Evolutionary conservation across 37 sponge, comb jelly and placozoan species (phyloP).

Genomic region (Beroe forskalii): DNA sequence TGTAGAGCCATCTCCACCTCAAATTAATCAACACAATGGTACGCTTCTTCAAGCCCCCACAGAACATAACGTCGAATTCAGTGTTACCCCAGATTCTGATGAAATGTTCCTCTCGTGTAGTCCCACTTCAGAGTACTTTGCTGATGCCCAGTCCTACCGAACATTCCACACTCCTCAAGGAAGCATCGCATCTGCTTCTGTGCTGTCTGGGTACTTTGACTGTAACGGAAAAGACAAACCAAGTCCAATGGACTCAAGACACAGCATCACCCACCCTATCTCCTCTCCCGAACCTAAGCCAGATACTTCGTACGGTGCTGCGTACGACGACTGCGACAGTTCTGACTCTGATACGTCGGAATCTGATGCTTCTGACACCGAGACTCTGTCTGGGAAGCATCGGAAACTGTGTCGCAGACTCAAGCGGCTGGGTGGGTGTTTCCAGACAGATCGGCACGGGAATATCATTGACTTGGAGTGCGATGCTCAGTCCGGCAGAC

Average conservation of each 20-base stretch:
- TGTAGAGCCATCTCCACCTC: not conserved
- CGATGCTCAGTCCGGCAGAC: not conserved
- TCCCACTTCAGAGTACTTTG: not conserved
- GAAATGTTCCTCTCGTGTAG: not conserved
- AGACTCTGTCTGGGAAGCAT: conserved; percentile 28
- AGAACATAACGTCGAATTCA: not conserved
- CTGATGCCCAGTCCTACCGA: not conserved
- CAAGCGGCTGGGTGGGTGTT: not conserved
- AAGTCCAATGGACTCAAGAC: not conserved
- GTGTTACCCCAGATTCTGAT: not conserved
- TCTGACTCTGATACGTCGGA: conserved; percentile 60
- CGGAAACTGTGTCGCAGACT: conserved; percentile 46
- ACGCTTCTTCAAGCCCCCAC: not conserved
- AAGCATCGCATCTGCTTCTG: not conserved
- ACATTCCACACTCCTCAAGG: not conserved
- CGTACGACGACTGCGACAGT: conserved; percentile 24
- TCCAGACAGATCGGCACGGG: not conserved
- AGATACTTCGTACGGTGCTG: conserved; percentile 33
- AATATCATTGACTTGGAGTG: not conserved
- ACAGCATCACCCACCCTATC: not conserved
- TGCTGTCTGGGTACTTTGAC: not conserved
- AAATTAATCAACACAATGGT: not conserved
- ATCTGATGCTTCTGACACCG: conserved; percentile 8
- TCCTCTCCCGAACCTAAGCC: not conserved
- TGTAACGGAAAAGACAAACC: not conserved